Conservation (phyloP, 2,888 invertebrate genomes). For the Autographa gamma region DNA sequence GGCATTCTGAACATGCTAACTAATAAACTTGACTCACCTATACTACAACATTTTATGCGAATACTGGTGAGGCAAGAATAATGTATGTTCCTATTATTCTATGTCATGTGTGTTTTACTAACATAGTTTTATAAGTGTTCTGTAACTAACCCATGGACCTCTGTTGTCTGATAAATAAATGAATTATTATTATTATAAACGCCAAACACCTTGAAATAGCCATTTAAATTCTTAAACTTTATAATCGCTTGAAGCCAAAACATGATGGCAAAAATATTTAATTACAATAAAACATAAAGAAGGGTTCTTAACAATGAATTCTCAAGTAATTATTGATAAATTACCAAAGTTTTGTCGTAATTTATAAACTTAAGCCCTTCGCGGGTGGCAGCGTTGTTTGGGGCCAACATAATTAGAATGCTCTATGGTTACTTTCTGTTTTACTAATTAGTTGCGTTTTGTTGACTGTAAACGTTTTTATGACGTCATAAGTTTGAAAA, state of each 20-base stretch:
- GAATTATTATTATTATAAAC: too few relatives aligned
- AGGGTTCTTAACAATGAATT: slow-evolving; percentile 51
- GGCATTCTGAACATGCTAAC: too few relatives aligned
- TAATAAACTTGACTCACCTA: too few relatives aligned
- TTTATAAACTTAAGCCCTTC: slow-evolving; percentile 57
- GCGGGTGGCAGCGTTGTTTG: slow-evolving; percentile 28
- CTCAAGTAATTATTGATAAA: slow-evolving; percentile 61
- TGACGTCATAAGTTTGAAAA: slow-evolving; percentile 10
- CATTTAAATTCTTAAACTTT: slow-evolving; percentile 46
- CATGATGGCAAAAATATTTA: slow-evolving; percentile 52
- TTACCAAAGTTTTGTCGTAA: slow-evolving; percentile 58
- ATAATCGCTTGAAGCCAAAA: slow-evolving; percentile 25
- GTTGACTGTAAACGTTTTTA: slow-evolving; percentile 24
- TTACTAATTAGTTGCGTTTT: slow-evolving; percentile 44
- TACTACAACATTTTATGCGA: too few relatives aligned
- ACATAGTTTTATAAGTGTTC: too few relatives aligned
- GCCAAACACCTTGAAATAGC: slow-evolving; percentile 24
- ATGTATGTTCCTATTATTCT: too few relatives aligned
- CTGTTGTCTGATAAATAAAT: too few relatives aligned
- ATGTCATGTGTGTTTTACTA: too few relatives aligned
- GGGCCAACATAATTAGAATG: slow-evolving; percentile 50
- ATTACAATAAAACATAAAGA: slow-evolving; percentile 56
- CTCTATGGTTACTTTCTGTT: slow-evolving; percentile 45
- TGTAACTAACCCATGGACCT: too few relatives aligned
- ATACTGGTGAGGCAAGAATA: too few relatives aligned